phyloP scores from a whole-genome alignment of 2,113 vertebrate species.

The Neogobius melanostomus region DNA sequence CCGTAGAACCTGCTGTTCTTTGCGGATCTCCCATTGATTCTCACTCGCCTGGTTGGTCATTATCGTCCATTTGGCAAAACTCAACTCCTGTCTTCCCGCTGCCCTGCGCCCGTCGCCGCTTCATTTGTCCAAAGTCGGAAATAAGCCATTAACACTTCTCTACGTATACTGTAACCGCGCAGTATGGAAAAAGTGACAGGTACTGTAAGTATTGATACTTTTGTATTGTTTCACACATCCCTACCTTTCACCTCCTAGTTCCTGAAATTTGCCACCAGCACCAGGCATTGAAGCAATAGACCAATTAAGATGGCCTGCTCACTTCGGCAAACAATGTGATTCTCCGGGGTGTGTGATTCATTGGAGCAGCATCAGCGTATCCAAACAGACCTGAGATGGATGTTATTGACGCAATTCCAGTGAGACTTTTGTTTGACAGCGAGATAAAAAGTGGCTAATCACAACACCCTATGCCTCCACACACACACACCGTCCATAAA shows the following conservation, averaged over 20 bases:
- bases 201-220: neutral
- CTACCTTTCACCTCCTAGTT: neutral
- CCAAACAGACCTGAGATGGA: conserved; percentile 12
- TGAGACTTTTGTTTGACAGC: neutral
- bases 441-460: conserved; percentile 17
- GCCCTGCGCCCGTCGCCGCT: too few species aligned
- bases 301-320: conserved; percentile 18
- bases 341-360: conserved; percentile 16
- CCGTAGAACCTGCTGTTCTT: too few species aligned
- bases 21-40: too few species aligned
- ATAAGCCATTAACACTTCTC: too few species aligned
- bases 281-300: conserved; percentile 10
- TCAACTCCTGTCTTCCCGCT: too few species aligned
- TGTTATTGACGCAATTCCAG: conserved; percentile 6
- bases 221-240: neutral
- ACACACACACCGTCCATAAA: conserved; percentile 15
- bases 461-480: neutral
- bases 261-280: neutral
- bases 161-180: too few species aligned
- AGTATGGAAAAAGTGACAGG: too few species aligned
- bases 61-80: too few species aligned
- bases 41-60: too few species aligned
- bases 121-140: too few species aligned
- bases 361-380: conserved; percentile 12
- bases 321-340: conserved; percentile 40